These are phyloP conservation scores for Chinchilla lanigera DNA, from an alignment of 2,113 vertebrate species.

Conservation along the genomic window DNA sequence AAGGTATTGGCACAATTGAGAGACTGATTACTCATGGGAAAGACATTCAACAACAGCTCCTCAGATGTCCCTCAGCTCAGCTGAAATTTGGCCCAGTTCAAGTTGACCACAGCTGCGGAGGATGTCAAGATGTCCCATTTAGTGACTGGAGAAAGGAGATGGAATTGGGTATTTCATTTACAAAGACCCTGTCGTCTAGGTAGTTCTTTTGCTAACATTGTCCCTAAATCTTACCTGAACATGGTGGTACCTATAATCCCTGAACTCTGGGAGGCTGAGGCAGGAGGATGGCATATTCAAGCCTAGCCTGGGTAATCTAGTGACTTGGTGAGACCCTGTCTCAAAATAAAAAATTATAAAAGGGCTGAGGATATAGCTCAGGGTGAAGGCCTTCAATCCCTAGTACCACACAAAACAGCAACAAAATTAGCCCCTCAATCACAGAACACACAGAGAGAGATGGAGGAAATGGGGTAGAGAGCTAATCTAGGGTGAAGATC, in stretches of 20 bases:
- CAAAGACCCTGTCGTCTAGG: background rate
- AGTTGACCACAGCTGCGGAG: background rate
- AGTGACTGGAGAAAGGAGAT: background rate
- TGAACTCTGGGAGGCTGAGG: background rate
- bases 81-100: slow-evolving; percentile 24
- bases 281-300: background rate
- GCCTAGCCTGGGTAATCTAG: background rate
- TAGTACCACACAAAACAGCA: background rate
- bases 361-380: background rate
- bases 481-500: background rate
- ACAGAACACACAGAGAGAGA: too few species aligned
- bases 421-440: background rate
- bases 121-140: background rate
- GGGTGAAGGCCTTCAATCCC: background rate
- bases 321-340: background rate
- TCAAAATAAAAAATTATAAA: background rate
- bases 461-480: background rate
- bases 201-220: slow-evolving; percentile 5
- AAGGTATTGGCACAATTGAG: slow-evolving; percentile 40
- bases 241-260: background rate
- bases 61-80: background rate
- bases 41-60: background rate
- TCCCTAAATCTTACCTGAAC: background rate
- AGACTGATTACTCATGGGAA: background rate
- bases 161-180: background rate